These are phyloP conservation scores for Diplodus puntazzo DNA, from an alignment of 2,797 vertebrate species.

Conservation along the genomic window DNA sequence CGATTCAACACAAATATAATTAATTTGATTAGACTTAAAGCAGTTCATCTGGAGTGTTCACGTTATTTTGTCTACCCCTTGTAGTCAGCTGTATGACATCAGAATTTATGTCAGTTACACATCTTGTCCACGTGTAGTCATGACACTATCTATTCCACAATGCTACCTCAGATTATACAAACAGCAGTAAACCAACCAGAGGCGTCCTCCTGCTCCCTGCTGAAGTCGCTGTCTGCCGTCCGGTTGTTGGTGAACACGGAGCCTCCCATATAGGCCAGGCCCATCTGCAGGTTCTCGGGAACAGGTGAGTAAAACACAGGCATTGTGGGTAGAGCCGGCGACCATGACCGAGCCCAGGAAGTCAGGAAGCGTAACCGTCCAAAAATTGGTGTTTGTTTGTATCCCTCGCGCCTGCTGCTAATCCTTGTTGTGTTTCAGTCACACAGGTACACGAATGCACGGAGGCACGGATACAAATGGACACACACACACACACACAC, in stretches of 20 bases:
- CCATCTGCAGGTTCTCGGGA: conserved; percentile 83
- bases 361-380: neutral
- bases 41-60: neutral
- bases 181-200: conserved; percentile 60
- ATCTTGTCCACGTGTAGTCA: too few species aligned
- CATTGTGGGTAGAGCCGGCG: conserved; percentile 68
- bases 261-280: conserved; percentile 82
- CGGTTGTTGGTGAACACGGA: conserved; percentile 88
- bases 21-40: too few species aligned
- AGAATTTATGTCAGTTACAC: neutral
- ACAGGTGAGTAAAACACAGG: conserved; percentile 86
- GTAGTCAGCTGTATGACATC: neutral
- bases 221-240: conserved; percentile 81
- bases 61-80: neutral
- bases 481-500: conserved; percentile 44
- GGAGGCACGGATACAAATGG: conserved; percentile 30
- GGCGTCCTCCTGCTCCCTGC: conserved; percentile 70
- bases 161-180: too few species aligned
- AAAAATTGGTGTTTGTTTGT: conserved; percentile 15
- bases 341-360: conserved; percentile 34
- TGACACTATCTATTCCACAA: too few species aligned
- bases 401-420: conserved; percentile 25
- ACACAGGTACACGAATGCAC: conserved; percentile 33
- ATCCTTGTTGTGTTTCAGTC: conserved; percentile 39
- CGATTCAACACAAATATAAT: too few species aligned